phyloP scores from a whole-genome alignment of 1,140 invertebrate genomes.

The Ceratina australensis region DNA sequence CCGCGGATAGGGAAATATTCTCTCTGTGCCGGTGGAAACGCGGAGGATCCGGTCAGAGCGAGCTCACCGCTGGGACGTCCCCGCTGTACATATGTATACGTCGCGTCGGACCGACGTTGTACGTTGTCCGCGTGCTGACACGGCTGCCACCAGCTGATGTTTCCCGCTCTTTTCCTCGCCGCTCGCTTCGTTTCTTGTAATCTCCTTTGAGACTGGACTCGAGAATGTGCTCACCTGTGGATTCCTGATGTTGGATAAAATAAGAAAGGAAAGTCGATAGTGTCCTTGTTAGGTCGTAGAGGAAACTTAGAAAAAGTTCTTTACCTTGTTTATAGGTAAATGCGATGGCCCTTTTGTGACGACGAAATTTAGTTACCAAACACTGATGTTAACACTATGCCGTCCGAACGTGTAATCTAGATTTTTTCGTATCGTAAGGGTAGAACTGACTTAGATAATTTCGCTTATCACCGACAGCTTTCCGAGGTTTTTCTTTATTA shows the following conservation, averaged over 20 bases:
- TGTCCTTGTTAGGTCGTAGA: not conserved
- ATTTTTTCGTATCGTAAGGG: too few species aligned
- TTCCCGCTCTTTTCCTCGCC: constrained; percentile 24
- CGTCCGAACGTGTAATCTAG: too few species aligned
- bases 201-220: not conserved
- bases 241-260: not conserved
- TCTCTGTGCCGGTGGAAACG: constrained; percentile 52
- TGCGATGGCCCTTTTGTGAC: too few species aligned
- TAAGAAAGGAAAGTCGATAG: not conserved
- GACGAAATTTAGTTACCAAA: too few species aligned
- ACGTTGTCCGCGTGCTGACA: constrained; percentile 31
- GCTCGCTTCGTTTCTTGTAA: not conserved
- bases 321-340: not conserved
- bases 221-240: not conserved
- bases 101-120: constrained; percentile 7
- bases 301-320: not conserved
- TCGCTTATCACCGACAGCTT: too few species aligned
- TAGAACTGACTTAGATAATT: too few species aligned
- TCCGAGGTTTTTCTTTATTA: too few species aligned
- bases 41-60: constrained; percentile 19
- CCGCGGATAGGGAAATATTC: constrained; percentile 56
- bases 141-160: constrained; percentile 15
- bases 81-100: constrained; percentile 18
- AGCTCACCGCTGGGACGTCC: constrained; percentile 21
- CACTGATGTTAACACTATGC: too few species aligned